phyloP scores from a whole-genome alignment of 35 echinoderm and acorn worm species.

The Anneissia japonica region DNA sequence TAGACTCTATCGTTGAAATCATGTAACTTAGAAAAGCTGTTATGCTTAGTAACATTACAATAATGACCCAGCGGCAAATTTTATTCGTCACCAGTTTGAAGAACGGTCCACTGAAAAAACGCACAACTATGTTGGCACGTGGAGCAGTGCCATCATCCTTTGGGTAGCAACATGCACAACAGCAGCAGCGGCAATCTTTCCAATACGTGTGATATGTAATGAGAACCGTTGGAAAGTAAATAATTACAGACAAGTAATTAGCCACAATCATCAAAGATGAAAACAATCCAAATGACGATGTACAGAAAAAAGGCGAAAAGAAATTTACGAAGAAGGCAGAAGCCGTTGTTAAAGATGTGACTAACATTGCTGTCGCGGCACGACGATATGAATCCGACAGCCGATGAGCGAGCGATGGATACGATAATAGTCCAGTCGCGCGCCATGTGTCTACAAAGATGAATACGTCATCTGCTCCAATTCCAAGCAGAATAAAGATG shows the following conservation, averaged over 20 bases:
- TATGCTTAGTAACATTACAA: background rate
- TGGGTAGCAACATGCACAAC: background rate
- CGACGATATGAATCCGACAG: slow-evolving; percentile 3
- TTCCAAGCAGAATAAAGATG: slow-evolving; percentile 16
- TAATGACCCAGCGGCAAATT: slow-evolving; percentile 4
- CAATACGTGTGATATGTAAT: background rate
- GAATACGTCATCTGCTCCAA: slow-evolving; percentile 12
- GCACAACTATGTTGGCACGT: slow-evolving; percentile 7
- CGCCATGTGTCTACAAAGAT: slow-evolving; percentile 13
- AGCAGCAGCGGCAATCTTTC: background rate
- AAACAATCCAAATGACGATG: background rate
- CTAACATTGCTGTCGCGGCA: background rate
- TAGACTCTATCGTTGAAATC: background rate
- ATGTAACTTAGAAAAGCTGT: background rate
- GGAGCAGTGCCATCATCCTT: background rate
- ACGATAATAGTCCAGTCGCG: background rate
- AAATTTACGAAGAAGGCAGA: background rate
- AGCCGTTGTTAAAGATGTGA: slow-evolving; percentile 6
- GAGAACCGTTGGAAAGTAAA: slow-evolving; percentile 2
- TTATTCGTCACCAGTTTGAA: background rate
- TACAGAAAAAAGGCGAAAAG: background rate
- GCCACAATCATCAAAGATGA: background rate
- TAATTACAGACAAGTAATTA: slow-evolving; percentile 7
- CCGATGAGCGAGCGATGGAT: background rate
- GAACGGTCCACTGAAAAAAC: slow-evolving; percentile 1